Evolutionary conservation across 2,888 invertebrate species (phyloP).

Genomic region (Cancer borealis): DNA sequence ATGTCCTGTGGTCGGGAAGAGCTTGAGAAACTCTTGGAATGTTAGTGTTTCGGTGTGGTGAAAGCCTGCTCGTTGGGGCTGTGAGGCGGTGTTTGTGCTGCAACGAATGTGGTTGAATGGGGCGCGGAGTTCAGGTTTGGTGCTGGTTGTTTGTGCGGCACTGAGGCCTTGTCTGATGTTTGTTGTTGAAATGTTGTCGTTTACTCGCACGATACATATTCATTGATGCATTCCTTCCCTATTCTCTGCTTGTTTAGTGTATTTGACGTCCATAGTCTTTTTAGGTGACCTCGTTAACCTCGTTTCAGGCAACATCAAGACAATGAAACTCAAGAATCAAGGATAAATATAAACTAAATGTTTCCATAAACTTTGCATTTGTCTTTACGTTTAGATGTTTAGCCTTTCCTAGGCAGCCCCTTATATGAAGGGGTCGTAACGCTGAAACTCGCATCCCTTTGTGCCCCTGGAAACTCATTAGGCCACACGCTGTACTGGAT

Average conservation of each 20-base stretch:
- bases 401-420: background rate
- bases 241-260: background rate
- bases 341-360: background rate
- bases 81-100: background rate
- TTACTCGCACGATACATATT: background rate
- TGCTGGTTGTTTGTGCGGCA: constrained; percentile 1
- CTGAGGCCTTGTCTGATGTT: background rate
- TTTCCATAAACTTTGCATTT: constrained; percentile 4
- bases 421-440: background rate
- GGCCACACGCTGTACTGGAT: background rate
- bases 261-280: background rate
- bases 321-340: background rate
- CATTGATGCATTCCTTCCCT: background rate
- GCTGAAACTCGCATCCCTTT: background rate
- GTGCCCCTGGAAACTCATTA: constrained; percentile 7
- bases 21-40: constrained; percentile 29
- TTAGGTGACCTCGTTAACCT: background rate
- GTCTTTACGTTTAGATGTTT: background rate
- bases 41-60: background rate
- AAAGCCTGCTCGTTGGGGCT: background rate
- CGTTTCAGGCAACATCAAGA: background rate
- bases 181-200: background rate
- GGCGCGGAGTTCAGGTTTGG: background rate
- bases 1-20: constrained; percentile 29
- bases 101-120: background rate